Base-by-base conservation (phyloP, 2,797 vertebrate species). In the Schizopygopsis malacanthus region DNA sequence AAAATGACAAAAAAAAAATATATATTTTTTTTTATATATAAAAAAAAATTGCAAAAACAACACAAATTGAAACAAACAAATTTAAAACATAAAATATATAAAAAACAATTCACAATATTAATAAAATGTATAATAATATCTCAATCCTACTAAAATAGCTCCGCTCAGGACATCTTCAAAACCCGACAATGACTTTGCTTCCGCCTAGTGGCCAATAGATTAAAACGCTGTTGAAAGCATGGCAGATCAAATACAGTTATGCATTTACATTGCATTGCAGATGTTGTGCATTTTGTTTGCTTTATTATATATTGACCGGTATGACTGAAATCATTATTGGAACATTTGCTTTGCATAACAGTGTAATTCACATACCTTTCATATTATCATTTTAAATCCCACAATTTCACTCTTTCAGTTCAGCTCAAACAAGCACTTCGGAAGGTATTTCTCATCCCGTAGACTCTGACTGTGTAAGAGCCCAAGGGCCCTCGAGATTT, bases 161-260 rank as follows among this genome's bases (percentile, higher is more conserved):
- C 8, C 1, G 28, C 63, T 11, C 39, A 28, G 16, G 3, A 47
- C 13, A 59, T 52, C 25, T 47, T 79, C 25, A 81, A 45, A 37
- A 33, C 43, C 15, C 73, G 6, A 73, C 16, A 79, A 25, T 8
- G 72, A n/a, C 82, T 84, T 84, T 87, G 82, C 86, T 81, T n/a
- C 77, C 86, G 75, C n/a, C 86, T 70, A 45, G 70, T 84, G 82
- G 69, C 39, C 13, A 25, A 59, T 28, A 2, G 13, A 15, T 28
- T 59, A n/a, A 59, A 77, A n/a, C 2, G 22, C 52, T n/a, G 20
- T 41, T 77, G 33, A 15, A 56, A 8, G n/a, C 22, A 3, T 33
- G 33, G 33, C 33, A 33, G 33, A 33, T 33, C 2, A 33, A 33
- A 33, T 33, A 33, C 33, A 33, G 33, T 33, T 33, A 33, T 33